Conservation (phyloP, 1,140 invertebrate species). For the Cepaea nemoralis region DNA sequence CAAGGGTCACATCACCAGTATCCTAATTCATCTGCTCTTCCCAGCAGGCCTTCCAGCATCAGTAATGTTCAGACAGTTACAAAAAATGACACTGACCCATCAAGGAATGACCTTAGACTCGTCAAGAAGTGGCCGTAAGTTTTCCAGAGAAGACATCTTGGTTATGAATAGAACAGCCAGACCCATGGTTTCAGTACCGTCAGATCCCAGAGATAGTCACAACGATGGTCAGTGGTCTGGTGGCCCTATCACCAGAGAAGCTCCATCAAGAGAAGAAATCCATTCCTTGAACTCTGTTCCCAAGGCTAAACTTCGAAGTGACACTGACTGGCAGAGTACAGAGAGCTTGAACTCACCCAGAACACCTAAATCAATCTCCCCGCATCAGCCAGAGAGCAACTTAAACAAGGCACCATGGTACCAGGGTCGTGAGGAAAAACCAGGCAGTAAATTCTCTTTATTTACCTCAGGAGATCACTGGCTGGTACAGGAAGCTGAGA, state of each 20-base stretch:
- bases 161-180: slow-evolving; percentile 66
- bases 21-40: slow-evolving; percentile 13
- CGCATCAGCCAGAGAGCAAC: background rate
- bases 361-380: background rate
- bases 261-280: slow-evolving; percentile 50
- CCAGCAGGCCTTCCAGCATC: background rate
- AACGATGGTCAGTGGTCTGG: background rate
- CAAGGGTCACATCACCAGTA: background rate
- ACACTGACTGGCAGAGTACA: slow-evolving; percentile 51
- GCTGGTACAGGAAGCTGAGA: slow-evolving; percentile 86
- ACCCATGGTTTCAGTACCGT: slow-evolving; percentile 51
- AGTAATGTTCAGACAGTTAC: slow-evolving; percentile 4
- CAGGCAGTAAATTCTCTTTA: background rate
- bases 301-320: slow-evolving; percentile 51
- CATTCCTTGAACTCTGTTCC: slow-evolving; percentile 65
- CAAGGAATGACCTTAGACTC: background rate
- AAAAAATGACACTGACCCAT: background rate
- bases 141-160: slow-evolving; percentile 62
- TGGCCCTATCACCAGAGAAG: slow-evolving; percentile 40
- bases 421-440: background rate
- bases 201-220: slow-evolving; percentile 6
- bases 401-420: background rate
- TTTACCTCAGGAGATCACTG: slow-evolving; percentile 55
- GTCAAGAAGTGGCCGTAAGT: background rate
- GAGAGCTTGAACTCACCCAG: background rate